Conservation (phyloP, 2,888 invertebrate genomes). For the Aphidius colemani region DNA sequence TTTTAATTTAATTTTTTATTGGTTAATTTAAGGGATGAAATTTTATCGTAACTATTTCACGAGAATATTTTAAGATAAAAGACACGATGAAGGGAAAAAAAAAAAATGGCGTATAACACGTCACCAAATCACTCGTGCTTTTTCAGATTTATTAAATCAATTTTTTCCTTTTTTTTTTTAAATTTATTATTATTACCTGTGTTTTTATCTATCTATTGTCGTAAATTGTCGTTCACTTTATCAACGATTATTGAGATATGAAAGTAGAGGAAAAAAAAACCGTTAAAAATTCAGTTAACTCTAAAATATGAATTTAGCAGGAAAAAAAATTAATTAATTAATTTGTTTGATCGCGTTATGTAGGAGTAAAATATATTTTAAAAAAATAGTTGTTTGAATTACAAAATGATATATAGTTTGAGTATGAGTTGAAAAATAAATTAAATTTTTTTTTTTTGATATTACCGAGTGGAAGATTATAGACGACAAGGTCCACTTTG, state of each 20-base stretch:
- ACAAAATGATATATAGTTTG: too few species aligned
- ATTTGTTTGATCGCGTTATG: too few species aligned
- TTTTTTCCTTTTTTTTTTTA: slow-evolving; percentile 4
- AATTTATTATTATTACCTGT: background rate
- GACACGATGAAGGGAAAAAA: slow-evolving; percentile 9
- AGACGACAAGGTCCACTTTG: slow-evolving; percentile 44
- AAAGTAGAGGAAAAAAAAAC: too few species aligned
- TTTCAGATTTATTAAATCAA: slow-evolving; percentile 5
- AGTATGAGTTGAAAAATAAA: too few species aligned
- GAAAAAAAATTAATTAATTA: too few species aligned
- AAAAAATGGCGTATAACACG: slow-evolving; percentile 50
- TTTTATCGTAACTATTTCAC: too few species aligned
- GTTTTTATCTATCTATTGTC: slow-evolving; percentile 24
- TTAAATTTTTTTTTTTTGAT: too few species aligned
- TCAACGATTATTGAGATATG: too few species aligned
- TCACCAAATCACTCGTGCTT: slow-evolving; percentile 45
- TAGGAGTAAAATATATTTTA: too few species aligned
- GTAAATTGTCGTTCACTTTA: slow-evolving; percentile 21
- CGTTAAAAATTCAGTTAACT: background rate
- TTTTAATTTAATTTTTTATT: too few species aligned
- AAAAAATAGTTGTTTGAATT: too few species aligned
- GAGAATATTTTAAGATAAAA: background rate
- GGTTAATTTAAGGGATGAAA: too few species aligned
- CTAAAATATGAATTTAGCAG: background rate
- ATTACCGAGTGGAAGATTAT: slow-evolving; percentile 22